Evolutionary conservation across 2,888 invertebrate genomes (phyloP), one percentile per base, ranked within the genome.

Genomic region (Sminthurides aquaticus): DNA sequence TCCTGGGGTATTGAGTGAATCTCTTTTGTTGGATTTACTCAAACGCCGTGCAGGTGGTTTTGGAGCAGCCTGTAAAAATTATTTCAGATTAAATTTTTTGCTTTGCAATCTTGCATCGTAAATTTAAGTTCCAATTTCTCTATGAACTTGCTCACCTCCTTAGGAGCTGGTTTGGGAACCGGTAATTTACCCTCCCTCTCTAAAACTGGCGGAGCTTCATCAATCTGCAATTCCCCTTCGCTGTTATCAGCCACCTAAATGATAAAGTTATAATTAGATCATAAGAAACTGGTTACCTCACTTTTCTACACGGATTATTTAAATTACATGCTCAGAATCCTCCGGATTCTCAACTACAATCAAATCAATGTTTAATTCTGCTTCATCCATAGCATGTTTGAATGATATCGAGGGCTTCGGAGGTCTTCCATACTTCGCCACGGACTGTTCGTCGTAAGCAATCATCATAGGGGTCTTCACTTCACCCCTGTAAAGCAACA

Each of bases 381-480:
- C 91, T 79, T 96, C 89, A 76, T 86, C 85, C 22, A 96, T 84
- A 0, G 93, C 96, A 76, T 93, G 91, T 66, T 88, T 89, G 77
- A 90, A 96, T 79, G 85, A 88, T 75, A 54, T 22, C 18, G 48
- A 57, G 66, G 88, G 87, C 43, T 90, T 82, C 71, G 88, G 84
- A 0, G 87, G 85, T 76, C 89, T 91, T 60, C 84, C 84, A 79
- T 86, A 90, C 79, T 87, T 91, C 73, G 83, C 86, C 79, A 90
- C 90, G 74, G 87, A 86, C 75, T 89, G 89, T 0, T 84, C 83
- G 77, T 92, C 70, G 56, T 71, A 96, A 62, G 87, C 87, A 77
- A 86, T 92, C 24, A 96, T 82, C 80, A 94, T 93, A 77, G 93
- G 93, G 0, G 87, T 81, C 76, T 90, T 89, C 86, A 89, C 70